These are phyloP conservation scores for Papilio gigon DNA, from an alignment of 2,888 invertebrate species.

Conservation along the genomic window DNA sequence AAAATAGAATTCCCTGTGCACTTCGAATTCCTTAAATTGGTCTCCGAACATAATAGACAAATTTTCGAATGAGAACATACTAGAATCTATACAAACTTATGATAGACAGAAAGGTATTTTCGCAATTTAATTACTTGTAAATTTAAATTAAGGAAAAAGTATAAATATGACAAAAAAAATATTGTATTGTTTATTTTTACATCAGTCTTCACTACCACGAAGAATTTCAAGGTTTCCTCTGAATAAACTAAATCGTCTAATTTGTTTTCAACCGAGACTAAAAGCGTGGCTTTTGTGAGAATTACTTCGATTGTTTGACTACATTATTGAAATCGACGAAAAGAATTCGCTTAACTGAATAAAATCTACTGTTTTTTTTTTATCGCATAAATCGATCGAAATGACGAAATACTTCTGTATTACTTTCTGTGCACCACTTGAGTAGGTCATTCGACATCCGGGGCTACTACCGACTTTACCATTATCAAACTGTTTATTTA, in stretches of 20 bases:
- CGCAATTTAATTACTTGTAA: not conserved
- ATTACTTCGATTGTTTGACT: not conserved
- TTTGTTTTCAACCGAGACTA: not conserved
- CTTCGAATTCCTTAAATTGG: constrained; percentile 37
- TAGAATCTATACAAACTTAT: not conserved
- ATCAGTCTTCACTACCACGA: constrained; percentile 9
- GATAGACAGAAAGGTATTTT: not conserved
- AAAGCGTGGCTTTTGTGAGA: not conserved
- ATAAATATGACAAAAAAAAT: not conserved
- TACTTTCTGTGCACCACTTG: no score
- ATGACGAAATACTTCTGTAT: not conserved
- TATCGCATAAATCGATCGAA: not conserved
- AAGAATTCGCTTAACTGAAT: not conserved
- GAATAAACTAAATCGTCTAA: not conserved
- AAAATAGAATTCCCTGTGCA: constrained; percentile 46
- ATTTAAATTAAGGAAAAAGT: constrained; percentile 5
- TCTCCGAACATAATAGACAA: not conserved
- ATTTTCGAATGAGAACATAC: not conserved
- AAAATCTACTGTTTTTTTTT: not conserved
- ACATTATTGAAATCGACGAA: not conserved
- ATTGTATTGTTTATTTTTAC: constrained; percentile 17
- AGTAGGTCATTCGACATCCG: no score
- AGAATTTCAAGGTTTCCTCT: constrained; percentile 18
- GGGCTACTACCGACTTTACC: not conserved
- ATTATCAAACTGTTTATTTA: not conserved